phyloP scores from a whole-genome alignment of 2,888 invertebrate genomes.

The Drosophila birchii region DNA sequence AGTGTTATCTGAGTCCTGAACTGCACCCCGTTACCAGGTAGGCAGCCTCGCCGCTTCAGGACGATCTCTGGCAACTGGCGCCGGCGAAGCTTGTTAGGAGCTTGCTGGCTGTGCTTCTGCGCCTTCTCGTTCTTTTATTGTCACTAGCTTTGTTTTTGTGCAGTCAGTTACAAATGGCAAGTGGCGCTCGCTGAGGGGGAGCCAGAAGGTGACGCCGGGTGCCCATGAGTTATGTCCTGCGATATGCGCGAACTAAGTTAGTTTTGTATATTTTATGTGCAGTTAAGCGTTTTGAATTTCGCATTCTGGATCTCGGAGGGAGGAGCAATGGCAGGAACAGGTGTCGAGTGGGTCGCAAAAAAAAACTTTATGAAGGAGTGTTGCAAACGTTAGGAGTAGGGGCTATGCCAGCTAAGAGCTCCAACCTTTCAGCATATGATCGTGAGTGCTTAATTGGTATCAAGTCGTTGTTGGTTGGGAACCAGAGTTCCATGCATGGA shows the following conservation, averaged over 20 bases:
- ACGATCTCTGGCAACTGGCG: constrained; percentile 21
- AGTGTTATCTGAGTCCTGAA: neutral
- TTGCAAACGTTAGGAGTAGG: neutral
- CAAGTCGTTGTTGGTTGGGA: constrained; percentile 16
- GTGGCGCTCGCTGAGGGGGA: constrained; percentile 20
- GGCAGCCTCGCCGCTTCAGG: neutral
- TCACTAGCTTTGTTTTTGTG: constrained; percentile 64
- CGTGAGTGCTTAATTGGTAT: constrained; percentile 52
- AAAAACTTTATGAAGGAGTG: constrained; percentile 12
- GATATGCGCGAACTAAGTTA: constrained; percentile 63
- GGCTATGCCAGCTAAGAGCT: neutral
- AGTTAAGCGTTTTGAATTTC: constrained; percentile 62
- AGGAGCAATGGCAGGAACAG: constrained; percentile 12
- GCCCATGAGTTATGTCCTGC: constrained; percentile 62
- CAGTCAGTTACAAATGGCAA: constrained; percentile 53
- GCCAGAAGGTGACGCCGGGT: constrained; percentile 12
- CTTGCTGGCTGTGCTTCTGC: constrained; percentile 40
- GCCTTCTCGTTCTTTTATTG: constrained; percentile 46
- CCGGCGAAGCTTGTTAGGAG: constrained; percentile 46
- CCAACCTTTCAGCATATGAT: constrained; percentile 28
- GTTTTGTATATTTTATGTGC: constrained; percentile 68
- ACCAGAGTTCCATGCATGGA: neutral
- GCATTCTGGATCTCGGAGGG: constrained; percentile 30
- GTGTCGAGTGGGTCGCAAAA: constrained; percentile 41
- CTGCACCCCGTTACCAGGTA: neutral